These are phyloP conservation scores for Lypha dubia DNA, from an alignment of 2,888 invertebrate genomes.

Conservation along the genomic window DNA sequence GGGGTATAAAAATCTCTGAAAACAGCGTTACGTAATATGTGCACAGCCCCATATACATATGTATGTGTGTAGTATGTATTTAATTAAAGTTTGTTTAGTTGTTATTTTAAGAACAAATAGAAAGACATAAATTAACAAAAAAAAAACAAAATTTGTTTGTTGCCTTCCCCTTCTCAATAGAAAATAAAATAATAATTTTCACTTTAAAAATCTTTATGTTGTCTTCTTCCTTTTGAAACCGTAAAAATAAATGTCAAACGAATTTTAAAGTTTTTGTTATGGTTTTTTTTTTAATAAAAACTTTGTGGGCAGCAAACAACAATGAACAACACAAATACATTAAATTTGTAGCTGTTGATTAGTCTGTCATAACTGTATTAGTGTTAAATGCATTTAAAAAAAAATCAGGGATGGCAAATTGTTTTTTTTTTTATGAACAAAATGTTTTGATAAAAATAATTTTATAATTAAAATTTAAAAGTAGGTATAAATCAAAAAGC, in stretches of 20 bases:
- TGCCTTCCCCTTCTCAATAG: not conserved
- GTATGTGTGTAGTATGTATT: too few species aligned
- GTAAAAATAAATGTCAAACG: constrained; percentile 36
- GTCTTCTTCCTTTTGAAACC: not conserved
- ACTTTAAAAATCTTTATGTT: constrained; percentile 14
- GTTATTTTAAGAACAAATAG: constrained; percentile 41
- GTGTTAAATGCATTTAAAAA: not conserved
- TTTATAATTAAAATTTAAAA: too few species aligned
- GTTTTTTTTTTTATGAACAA: not conserved
- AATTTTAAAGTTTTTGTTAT: constrained; percentile 13
- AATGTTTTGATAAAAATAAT: not conserved
- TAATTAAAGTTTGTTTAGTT: not conserved
- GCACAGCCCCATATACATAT: too few species aligned
- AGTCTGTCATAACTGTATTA: not conserved
- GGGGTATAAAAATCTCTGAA: too few species aligned
- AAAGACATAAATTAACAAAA: not conserved
- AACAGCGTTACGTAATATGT: too few species aligned
- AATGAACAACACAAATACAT: not conserved
- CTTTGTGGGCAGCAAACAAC: not conserved
- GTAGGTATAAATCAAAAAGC: too few species aligned
- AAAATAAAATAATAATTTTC: constrained; percentile 23
- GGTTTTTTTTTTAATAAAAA: not conserved
- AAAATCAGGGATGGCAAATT: not conserved
- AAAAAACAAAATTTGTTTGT: constrained; percentile 21
- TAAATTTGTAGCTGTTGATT: not conserved